Conservation (phyloP, 2,113 vertebrate genomes). For the Ictalurus punctatus region DNA sequence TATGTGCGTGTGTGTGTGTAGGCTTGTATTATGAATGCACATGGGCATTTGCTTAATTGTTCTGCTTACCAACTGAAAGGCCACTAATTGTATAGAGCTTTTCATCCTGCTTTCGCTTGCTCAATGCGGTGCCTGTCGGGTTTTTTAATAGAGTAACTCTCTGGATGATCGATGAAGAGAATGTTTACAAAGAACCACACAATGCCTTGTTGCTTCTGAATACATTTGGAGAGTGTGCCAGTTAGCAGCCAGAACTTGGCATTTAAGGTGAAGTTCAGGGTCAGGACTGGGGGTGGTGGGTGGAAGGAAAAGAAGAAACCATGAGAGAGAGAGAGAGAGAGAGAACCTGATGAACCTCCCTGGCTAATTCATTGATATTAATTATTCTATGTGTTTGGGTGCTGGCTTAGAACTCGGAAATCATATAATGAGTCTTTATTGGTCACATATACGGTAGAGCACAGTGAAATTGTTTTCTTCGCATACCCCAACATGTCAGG, state of each 20-base stretch:
- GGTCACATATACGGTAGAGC: too few relatives aligned
- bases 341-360: background rate
- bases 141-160: constrained; percentile 22
- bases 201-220: constrained; percentile 19
- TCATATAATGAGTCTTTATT: too few relatives aligned
- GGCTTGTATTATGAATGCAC: constrained; percentile 41
- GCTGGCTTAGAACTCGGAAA: background rate
- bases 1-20: background rate
- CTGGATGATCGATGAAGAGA: constrained; percentile 37
- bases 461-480: too few relatives aligned
- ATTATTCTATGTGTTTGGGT: background rate
- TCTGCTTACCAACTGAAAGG: constrained; percentile 40
- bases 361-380: background rate
- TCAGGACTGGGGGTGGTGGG: background rate
- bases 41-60: constrained; percentile 52
- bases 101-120: constrained; percentile 11
- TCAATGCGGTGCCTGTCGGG: constrained; percentile 21
- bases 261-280: background rate
- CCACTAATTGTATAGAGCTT: constrained; percentile 23
- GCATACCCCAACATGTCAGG: too few relatives aligned
- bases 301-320: background rate
- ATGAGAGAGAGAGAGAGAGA: background rate
- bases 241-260: background rate
- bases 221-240: background rate
- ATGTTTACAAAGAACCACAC: constrained; percentile 18